Conservation (phyloP, 2,888 invertebrate species). For the Chrysotoxum bicinctum region DNA sequence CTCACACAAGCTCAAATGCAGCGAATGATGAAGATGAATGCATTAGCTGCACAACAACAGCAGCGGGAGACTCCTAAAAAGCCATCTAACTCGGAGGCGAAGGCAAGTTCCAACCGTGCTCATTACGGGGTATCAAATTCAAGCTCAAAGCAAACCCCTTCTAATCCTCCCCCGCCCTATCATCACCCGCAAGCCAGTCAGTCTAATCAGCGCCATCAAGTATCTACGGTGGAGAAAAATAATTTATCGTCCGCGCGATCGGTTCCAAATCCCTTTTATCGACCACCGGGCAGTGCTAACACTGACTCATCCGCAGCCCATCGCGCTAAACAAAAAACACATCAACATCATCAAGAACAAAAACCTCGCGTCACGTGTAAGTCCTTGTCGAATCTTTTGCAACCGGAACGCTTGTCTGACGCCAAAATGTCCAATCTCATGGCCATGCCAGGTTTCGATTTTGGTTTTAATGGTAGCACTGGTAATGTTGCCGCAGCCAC, state of each 20-base stretch:
- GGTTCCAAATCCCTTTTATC: constrained; percentile 82
- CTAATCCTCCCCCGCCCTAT: constrained; percentile 56
- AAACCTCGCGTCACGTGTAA: constrained; percentile 85
- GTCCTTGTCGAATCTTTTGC: constrained; percentile 85
- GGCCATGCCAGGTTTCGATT: constrained; percentile 77
- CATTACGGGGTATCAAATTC: constrained; percentile 37
- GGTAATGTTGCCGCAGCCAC: constrained; percentile 19
- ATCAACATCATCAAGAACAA: constrained; percentile 82
- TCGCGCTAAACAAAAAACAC: constrained; percentile 75
- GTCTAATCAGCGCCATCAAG: constrained; percentile 52
- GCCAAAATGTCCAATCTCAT: constrained; percentile 80
- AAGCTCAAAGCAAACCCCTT: constrained; percentile 38
- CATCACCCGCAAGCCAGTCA: constrained; percentile 56
- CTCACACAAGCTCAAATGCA: constrained; percentile 84
- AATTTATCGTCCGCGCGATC: constrained; percentile 73
- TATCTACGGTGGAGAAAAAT: constrained; percentile 68
- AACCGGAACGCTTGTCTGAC: constrained; percentile 82
- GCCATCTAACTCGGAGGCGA: constrained; percentile 22
- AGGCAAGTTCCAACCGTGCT: constrained; percentile 27
- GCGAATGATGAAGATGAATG: constrained; percentile 79
- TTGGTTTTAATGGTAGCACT: constrained; percentile 76
- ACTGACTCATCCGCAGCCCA: constrained; percentile 57
- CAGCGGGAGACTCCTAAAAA: constrained; percentile 56
- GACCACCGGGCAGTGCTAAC: constrained; percentile 81
- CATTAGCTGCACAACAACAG: constrained; percentile 72